Base-by-base conservation (phyloP, 2,797 vertebrate species). In the Pogoniulus pusillus region DNA sequence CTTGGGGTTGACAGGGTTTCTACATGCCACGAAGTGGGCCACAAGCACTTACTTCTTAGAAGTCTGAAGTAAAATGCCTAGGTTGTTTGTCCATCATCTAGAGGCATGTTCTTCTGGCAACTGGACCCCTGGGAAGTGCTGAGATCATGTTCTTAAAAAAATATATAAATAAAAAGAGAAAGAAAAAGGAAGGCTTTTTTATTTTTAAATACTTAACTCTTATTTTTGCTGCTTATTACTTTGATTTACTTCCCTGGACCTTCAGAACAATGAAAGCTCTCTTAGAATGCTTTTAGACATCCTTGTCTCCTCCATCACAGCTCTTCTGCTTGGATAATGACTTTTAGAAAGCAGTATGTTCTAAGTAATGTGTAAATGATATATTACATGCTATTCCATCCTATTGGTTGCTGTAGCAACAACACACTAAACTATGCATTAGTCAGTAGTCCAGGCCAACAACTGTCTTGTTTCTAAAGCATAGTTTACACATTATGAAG, bases 331-430 rank as follows among this genome's bases (percentile, higher is more conserved):
- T 79, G 12, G 29, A 83, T 88, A 94, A 92, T 86, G 87, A 60
- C 78, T 93, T 95, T 94, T 64, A 88, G 74, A 84, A 92, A 89
- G 39, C 80, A 59, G 16, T 37, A 54, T 1, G 4, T 91, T 82
- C 87, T 60, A 60, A 89, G 82, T 78, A 89, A 77, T 1, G 29
- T 83, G 68, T 77, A 90, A 93, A 86, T 93, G 64, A 75, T 93
- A 85, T 43, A 75, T 73, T 43, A 64, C 73, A 83, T 32, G n/a
- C 32, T 84, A 73, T 85, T 94, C 72, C 70, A 72, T 85, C 81
- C 81, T 86, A 63, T 64, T 57, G 58, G 89, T 92, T 95, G 77
- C 93, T 91, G 57, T 85, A 81, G 89, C 89, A 95, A 95, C 85
- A 43, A 84, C 71, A 79, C 41, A 34, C 57, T 84, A 66, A 93